Conservation (phyloP, 2,113 vertebrate species). For the Phoenicopterus ruber region DNA sequence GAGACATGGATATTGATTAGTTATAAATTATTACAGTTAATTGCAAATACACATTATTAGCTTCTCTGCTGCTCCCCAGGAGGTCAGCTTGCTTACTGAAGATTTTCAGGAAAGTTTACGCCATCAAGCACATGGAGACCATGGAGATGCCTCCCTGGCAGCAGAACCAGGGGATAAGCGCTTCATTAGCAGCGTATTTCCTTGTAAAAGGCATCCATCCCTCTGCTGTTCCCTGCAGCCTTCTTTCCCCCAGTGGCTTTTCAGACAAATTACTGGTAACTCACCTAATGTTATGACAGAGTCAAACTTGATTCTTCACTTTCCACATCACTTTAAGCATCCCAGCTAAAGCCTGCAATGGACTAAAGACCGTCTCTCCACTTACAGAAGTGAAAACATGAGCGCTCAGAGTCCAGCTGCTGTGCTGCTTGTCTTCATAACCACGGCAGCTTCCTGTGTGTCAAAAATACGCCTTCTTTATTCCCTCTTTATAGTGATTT, state of each 20-base stretch:
- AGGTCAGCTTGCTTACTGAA: background rate
- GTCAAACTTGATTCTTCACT: background rate
- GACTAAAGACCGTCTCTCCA: background rate
- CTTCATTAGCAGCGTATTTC: background rate
- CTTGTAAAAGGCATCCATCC: background rate
- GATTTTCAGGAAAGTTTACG: background rate
- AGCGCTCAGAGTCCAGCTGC: background rate
- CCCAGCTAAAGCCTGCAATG: background rate
- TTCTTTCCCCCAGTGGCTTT: background rate
- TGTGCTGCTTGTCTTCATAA: background rate
- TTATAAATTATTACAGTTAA: background rate
- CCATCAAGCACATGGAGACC: background rate
- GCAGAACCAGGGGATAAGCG: background rate
- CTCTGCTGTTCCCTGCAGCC: background rate
- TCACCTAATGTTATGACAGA: background rate
- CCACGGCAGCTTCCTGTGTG: background rate
- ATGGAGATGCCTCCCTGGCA: background rate
- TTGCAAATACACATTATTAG: background rate
- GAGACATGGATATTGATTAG: background rate
- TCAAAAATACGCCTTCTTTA: background rate
- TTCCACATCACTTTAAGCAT: background rate
- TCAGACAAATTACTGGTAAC: background rate
- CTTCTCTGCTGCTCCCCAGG: background rate
- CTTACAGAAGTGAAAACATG: background rate
- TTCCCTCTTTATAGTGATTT: background rate